These are phyloP conservation scores for Acleris emargana DNA, from an alignment of 2,888 invertebrate genomes.

Conservation along the genomic window DNA sequence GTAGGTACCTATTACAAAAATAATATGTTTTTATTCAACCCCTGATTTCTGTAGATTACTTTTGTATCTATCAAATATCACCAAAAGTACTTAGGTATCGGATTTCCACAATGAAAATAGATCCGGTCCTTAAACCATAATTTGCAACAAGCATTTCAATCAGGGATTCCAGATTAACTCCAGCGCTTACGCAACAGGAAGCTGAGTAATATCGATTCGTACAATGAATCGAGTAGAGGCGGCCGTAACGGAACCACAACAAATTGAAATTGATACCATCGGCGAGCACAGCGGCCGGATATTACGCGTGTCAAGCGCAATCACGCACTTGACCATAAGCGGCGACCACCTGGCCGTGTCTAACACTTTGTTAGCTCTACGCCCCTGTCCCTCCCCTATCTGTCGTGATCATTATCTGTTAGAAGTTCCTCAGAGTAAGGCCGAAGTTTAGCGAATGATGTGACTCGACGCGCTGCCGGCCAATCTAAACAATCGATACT, in stretches of 20 bases:
- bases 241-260: slow-evolving; percentile 76
- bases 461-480: slow-evolving; percentile 28
- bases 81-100: not conserved
- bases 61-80: not conserved
- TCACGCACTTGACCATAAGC: slow-evolving; percentile 69
- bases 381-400: slow-evolving; percentile 30
- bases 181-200: slow-evolving; percentile 76
- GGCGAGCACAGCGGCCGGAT: slow-evolving; percentile 77
- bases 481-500: slow-evolving; percentile 25
- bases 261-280: slow-evolving; percentile 84
- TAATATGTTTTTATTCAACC: too few relatives aligned
- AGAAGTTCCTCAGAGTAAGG: slow-evolving; percentile 36
- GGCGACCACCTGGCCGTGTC: slow-evolving; percentile 45
- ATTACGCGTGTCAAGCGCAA: slow-evolving; percentile 81
- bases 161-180: slow-evolving; percentile 73
- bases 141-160: slow-evolving; percentile 65
- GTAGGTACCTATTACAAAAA: too few relatives aligned
- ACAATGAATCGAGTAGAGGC: slow-evolving; percentile 73
- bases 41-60: slow-evolving; percentile 1
- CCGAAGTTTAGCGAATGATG: slow-evolving; percentile 29
- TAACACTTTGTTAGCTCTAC: slow-evolving; percentile 57
- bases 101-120: not conserved
- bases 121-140: slow-evolving; percentile 53
- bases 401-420: slow-evolving; percentile 39
- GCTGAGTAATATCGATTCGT: slow-evolving; percentile 78